These are phyloP conservation scores for Andrena fulva DNA, from an alignment of 2,888 invertebrate genomes.

Conservation along the genomic window DNA sequence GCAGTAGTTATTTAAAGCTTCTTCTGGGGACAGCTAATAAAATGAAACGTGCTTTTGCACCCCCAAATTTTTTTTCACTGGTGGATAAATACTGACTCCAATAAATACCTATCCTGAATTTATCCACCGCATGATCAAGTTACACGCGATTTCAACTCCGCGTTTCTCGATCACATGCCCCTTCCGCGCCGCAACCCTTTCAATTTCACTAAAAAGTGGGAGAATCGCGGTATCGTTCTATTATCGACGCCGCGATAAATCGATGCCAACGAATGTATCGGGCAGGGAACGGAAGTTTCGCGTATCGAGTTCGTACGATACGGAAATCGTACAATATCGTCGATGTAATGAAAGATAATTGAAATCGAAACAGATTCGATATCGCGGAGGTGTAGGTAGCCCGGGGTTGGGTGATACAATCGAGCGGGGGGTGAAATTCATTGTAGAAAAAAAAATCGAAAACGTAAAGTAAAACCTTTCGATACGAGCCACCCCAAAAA, in stretches of 20 bases:
- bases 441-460: too few relatives aligned
- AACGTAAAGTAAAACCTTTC: too few relatives aligned
- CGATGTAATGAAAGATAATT: slow-evolving; percentile 55
- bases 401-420: too few relatives aligned
- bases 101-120: too few relatives aligned
- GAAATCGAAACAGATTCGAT: slow-evolving; percentile 51
- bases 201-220: slow-evolving; percentile 13
- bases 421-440: too few relatives aligned
- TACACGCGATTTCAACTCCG: slow-evolving; percentile 14
- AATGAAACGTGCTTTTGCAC: too few relatives aligned
- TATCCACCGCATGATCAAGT: slow-evolving; percentile 1
- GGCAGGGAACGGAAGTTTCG: slow-evolving; percentile 9
- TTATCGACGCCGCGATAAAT: slow-evolving; percentile 39
- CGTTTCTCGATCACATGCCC: neutral
- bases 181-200: slow-evolving; percentile 20
- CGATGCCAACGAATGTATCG: slow-evolving; percentile 14
- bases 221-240: neutral
- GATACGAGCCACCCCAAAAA: too few relatives aligned
- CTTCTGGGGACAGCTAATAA: too few relatives aligned
- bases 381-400: neutral
- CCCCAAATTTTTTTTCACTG: too few relatives aligned
- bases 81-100: too few relatives aligned
- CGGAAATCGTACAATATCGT: slow-evolving; percentile 51
- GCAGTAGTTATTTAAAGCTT: too few relatives aligned
- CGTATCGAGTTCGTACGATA: slow-evolving; percentile 41